Evolutionary conservation across 2,888 invertebrate genomes (phyloP).

Genomic region (Halictus quadricinctus): DNA sequence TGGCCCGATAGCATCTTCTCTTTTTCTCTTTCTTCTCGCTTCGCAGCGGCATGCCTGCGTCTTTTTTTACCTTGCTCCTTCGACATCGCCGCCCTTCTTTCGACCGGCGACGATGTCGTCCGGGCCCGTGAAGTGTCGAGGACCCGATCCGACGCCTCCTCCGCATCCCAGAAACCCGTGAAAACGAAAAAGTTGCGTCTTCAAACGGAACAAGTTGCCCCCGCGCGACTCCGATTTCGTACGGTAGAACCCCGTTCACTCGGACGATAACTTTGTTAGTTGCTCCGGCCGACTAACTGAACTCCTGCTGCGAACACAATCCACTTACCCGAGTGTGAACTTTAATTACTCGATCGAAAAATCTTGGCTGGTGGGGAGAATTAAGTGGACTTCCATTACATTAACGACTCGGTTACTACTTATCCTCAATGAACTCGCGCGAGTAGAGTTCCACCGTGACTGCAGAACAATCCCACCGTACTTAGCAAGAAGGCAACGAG

Average conservation of each 20-base stretch:
- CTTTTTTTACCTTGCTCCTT: conserved; percentile 44
- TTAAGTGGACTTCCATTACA: neutral
- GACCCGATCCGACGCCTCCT: conserved; percentile 40
- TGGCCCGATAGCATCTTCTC: conserved; percentile 66
- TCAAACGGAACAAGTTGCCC: neutral
- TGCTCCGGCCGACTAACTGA: neutral
- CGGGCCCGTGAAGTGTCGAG: conserved; percentile 45
- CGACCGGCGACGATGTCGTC: conserved; percentile 32
- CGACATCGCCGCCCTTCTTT: conserved; percentile 48
- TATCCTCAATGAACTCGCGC: neutral
- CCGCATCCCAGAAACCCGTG: neutral
- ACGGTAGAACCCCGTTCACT: neutral
- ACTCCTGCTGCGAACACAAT: neutral
- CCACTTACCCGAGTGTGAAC: neutral
- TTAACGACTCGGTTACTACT: neutral
- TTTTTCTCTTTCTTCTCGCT: conserved; percentile 55
- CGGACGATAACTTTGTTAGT: neutral
- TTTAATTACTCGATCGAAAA: neutral
- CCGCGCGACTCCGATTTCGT: neutral
- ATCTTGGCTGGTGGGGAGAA: neutral
- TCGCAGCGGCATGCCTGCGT: conserved; percentile 29
- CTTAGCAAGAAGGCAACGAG: neutral
- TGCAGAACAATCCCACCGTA: neutral
- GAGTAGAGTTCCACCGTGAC: neutral
- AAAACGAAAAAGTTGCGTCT: neutral